Evolutionary conservation across 2,113 vertebrate species (phyloP).

Genomic region (Pachypanchax playfairii): DNA sequence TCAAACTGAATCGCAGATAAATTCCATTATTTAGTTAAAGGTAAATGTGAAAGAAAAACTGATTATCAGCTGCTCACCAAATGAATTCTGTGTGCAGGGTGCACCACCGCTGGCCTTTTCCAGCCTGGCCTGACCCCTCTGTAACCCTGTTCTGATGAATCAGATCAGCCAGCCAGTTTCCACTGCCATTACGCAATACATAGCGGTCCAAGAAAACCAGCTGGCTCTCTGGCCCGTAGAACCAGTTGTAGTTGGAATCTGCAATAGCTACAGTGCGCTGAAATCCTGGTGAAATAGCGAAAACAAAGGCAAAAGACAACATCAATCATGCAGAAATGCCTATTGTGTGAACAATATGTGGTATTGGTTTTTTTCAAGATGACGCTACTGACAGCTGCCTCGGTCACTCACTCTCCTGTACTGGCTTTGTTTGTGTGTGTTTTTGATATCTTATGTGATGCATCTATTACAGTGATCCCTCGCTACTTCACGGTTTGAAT

Average conservation of each 20-base stretch:
- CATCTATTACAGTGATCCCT: no score
- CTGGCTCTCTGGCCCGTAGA: constrained; percentile 98
- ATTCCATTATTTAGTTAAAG: no score
- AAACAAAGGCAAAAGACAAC: constrained; percentile 13
- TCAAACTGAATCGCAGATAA: no score
- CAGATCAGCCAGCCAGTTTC: constrained; percentile 94
- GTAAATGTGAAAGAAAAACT: no score
- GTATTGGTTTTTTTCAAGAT: no score
- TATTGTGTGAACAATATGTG: no score
- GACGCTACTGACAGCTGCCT: no score
- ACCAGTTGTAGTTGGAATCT: constrained; percentile 99
- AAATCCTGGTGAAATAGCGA: constrained; percentile 82
- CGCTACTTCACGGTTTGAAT: no score
- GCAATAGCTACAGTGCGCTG: constrained; percentile 95
- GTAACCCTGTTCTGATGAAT: constrained; percentile 89
- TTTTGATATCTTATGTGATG: no score
- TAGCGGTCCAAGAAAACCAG: constrained; percentile 96
- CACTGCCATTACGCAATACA: constrained; percentile 95
- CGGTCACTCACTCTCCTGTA: no score
- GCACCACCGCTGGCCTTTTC: constrained; percentile 96
- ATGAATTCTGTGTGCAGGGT: constrained; percentile 98
- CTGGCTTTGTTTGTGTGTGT: no score
- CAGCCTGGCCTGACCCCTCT: constrained; percentile 90
- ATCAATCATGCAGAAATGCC: no score
- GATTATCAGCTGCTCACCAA: constrained; percentile 82